Conservation (phyloP, 2,797 vertebrate species). For the Diplodus puntazzo region DNA sequence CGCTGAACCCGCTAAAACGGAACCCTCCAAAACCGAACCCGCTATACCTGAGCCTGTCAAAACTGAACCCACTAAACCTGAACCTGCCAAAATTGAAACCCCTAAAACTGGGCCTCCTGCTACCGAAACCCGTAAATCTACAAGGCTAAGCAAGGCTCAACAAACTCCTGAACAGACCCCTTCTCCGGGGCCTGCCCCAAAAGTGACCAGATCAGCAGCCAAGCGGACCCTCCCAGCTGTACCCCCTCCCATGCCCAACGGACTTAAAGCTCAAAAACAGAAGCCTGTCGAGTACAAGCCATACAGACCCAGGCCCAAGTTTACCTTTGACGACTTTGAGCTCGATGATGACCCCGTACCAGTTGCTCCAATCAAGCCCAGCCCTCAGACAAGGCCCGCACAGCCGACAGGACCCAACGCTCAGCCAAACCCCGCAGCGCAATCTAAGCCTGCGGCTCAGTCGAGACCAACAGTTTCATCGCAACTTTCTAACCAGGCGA, state of each 20-base stretch:
- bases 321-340: slow-evolving; percentile 87
- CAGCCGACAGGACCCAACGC: slow-evolving; percentile 30
- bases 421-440: slow-evolving; percentile 44
- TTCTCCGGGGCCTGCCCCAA: slow-evolving; percentile 60
- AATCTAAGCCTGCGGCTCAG: slow-evolving; percentile 32
- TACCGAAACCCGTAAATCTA: slow-evolving; percentile 65
- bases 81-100: slow-evolving; percentile 36
- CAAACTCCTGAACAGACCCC: slow-evolving; percentile 53
- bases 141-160: slow-evolving; percentile 70
- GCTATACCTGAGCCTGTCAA: slow-evolving; percentile 39
- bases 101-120: slow-evolving; percentile 43
- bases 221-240: slow-evolving; percentile 81
- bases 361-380: slow-evolving; percentile 34
- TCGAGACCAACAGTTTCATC: slow-evolving; percentile 40
- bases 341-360: slow-evolving; percentile 84
- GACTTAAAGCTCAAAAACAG: slow-evolving; percentile 77
- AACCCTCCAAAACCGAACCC: slow-evolving; percentile 30
- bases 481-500: slow-evolving; percentile 56
- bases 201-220: slow-evolving; percentile 71
- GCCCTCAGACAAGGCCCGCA: slow-evolving; percentile 23
- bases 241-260: slow-evolving; percentile 87
- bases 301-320: slow-evolving; percentile 86
- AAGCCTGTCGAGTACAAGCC: slow-evolving; percentile 85
- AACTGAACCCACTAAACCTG: slow-evolving; percentile 32
- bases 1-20: slow-evolving; percentile 40